Percentiles rank a stretch among this genome's conserved stretches.
Conservation (phyloP, 2,888 invertebrate genomes). For the Campoplex nolae region DNA sequence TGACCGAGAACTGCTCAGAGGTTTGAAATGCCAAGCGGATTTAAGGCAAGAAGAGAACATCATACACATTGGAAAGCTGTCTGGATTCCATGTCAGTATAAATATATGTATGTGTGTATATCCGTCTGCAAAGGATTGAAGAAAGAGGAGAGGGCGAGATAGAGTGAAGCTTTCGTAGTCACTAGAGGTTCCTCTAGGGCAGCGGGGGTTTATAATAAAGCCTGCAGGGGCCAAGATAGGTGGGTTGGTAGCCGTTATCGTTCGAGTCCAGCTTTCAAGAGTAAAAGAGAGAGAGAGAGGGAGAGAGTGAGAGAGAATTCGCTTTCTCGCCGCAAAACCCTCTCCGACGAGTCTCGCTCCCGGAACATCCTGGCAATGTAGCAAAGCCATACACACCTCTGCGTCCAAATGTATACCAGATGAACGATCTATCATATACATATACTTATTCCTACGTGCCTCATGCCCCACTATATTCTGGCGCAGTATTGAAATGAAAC, state of each 20-base stretch:
- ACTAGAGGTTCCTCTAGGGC: slow-evolving; percentile 66
- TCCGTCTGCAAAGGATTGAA: slow-evolving; percentile 47
- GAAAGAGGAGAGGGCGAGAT: slow-evolving; percentile 36
- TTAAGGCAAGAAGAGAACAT: slow-evolving; percentile 54
- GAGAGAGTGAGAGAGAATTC: slow-evolving; percentile 41
- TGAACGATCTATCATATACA: slow-evolving; percentile 41
- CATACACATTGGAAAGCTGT: slow-evolving; percentile 34
- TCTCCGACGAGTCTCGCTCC: slow-evolving; percentile 68
- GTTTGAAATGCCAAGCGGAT: slow-evolving; percentile 8
- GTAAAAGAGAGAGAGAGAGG: slow-evolving; percentile 38
- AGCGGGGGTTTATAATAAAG: slow-evolving; percentile 83
- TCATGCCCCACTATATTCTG: slow-evolving; percentile 21
- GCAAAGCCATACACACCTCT: slow-evolving; percentile 39
- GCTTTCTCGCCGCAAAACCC: slow-evolving; percentile 79
- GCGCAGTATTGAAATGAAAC: slow-evolving; percentile 61
- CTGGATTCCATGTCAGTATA: slow-evolving; percentile 47
- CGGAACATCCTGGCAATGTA: slow-evolving; percentile 57
- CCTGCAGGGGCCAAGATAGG: slow-evolving; percentile 83
- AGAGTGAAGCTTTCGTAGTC: slow-evolving; percentile 56
- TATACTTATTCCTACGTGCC: slow-evolving; percentile 43
- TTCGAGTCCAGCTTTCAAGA: slow-evolving; percentile 82
- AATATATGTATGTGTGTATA: slow-evolving; percentile 55
- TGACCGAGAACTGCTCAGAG: neutral
- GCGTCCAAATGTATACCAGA: slow-evolving; percentile 53
- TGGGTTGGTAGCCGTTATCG: slow-evolving; percentile 82